A percentile compares a stretch with the other conserved stretches of the same genome.
Evolutionary conservation across 2,888 invertebrate genomes (phyloP).

Genomic region (Pinctada fucata): DNA sequence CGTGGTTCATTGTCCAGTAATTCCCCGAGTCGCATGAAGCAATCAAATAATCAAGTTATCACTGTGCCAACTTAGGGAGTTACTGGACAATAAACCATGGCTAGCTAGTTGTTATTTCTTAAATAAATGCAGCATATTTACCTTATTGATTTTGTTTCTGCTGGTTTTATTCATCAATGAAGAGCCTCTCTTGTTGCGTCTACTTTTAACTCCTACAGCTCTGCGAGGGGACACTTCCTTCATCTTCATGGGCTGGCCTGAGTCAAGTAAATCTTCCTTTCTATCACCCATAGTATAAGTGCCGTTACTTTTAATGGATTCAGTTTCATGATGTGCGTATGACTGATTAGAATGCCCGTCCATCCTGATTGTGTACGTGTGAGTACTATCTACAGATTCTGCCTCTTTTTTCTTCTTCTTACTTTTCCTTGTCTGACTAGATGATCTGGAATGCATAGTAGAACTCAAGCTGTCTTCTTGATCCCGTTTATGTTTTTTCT

Average conservation of each 20-base stretch:
- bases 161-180: background rate
- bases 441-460: background rate
- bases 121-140: background rate
- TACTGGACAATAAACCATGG: too few relatives aligned
- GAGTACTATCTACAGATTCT: constrained; percentile 41
- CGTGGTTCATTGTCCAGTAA: too few relatives aligned
- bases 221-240: constrained; percentile 1
- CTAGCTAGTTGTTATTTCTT: too few relatives aligned
- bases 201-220: background rate
- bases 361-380: constrained; percentile 34
- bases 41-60: too few relatives aligned
- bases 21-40: too few relatives aligned
- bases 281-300: constrained; percentile 48
- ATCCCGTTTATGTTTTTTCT: constrained; percentile 38
- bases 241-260: background rate
- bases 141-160: constrained; percentile 15
- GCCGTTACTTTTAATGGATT: constrained; percentile 56
- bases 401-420: constrained; percentile 42
- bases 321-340: constrained; percentile 40
- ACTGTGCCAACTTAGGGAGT: too few relatives aligned
- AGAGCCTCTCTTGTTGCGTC: background rate
- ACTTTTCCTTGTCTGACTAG: constrained; percentile 34
- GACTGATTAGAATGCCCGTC: constrained; percentile 39
- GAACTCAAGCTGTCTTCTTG: background rate
- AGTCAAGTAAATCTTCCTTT: constrained; percentile 16